Evolutionary conservation across 2,113 vertebrate species (phyloP), one percentile per base, ranked within the genome.

Genomic region (Athene cunicularia): DNA sequence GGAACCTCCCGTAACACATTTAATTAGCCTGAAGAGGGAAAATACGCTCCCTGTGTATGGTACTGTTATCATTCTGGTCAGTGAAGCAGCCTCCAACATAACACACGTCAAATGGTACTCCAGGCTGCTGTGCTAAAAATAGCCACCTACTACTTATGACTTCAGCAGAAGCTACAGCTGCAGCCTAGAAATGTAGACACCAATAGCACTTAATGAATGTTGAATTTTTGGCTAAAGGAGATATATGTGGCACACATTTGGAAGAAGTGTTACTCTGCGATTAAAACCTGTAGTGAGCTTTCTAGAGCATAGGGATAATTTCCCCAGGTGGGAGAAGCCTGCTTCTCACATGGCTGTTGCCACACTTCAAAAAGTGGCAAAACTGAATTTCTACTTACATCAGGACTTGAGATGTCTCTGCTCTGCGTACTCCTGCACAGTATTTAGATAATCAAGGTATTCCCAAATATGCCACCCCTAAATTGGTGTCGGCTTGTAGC

Each of bases 121-220:
- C 47, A 56, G 79, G 53, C 70, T 79, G 49, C n/a, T 62, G 50
- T 20, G 68, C 73, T 93, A 88, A 84, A 68, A 94, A 95, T 90
- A 94, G 77, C 74, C 86, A 32, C n/a, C 5, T 58, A 14, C 32
- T 4, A 2, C 43, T 86, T 21, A 24, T 2, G 8, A 4, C 39
- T 72, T 56, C 71, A 75, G 33, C 71, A 74, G 63, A 58, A 41
- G 41, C 28, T 41, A 14, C 0, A 1, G 60, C 24, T 71, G 18
- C 76, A 89, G 35, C 41, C 37, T 5, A 18, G 64, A 45, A 91
- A 67, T 17, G 12, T 8, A 39, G 55, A 35, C 27, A 59, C 43
- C 4, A 5, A 6, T 8, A 53, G 62, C 3, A 1, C 21, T 35
- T 2, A 0, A 0, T 3, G 30, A 22, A 8, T 4, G 14, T 11